phyloP scores from a whole-genome alignment of 2,888 invertebrate genomes.

The Dromius quadrimaculatus region DNA sequence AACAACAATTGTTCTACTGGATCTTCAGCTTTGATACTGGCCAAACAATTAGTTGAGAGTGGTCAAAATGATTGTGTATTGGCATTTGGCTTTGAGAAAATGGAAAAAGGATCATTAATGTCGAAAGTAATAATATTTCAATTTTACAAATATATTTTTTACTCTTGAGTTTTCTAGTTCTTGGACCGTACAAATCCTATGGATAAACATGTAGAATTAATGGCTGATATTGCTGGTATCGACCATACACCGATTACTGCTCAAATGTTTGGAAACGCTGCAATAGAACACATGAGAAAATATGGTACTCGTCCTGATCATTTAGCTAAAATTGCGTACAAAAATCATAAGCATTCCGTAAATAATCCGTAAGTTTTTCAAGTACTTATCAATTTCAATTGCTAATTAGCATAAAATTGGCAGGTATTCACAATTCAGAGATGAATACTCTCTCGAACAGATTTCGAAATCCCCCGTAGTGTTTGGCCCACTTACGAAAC shows the following conservation, averaged over 20 bases:
- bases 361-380: constrained; percentile 85
- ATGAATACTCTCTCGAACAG: constrained; percentile 91
- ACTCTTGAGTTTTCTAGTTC: constrained; percentile 66
- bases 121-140: constrained; percentile 70
- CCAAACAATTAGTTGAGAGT: constrained; percentile 92
- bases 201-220: constrained; percentile 87
- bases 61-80: constrained; percentile 89
- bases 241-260: constrained; percentile 89
- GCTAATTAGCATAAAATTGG: constrained; percentile 24
- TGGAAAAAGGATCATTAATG: constrained; percentile 91
- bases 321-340: constrained; percentile 97
- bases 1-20: constrained; percentile 99
- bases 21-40: constrained; percentile 90
- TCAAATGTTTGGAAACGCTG: constrained; percentile 97
- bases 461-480: constrained; percentile 89
- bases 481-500: constrained; percentile 92
- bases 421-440: constrained; percentile 92
- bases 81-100: constrained; percentile 98
- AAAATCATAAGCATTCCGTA: constrained; percentile 96
- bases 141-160: constrained; percentile 19
- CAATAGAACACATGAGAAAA: constrained; percentile 94
- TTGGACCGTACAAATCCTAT: constrained; percentile 89
- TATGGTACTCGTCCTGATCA: constrained; percentile 94
- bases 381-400: background rate
- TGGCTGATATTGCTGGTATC: constrained; percentile 87